A percentile compares a stretch with the other conserved stretches of the same genome.
phyloP scores from a whole-genome alignment of 2,113 vertebrate genomes.

The Leuciscus idus region DNA sequence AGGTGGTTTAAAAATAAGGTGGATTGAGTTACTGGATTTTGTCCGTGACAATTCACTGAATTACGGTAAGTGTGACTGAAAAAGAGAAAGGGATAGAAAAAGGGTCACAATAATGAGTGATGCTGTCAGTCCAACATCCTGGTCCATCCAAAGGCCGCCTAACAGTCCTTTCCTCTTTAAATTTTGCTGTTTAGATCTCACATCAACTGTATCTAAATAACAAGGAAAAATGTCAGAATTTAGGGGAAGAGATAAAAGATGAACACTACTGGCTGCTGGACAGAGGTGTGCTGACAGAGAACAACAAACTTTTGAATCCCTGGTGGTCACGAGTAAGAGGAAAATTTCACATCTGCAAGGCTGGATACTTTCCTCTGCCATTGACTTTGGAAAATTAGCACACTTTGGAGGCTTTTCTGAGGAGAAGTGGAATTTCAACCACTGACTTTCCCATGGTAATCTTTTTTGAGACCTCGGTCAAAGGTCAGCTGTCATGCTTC shows the following conservation, averaged over 20 bases:
- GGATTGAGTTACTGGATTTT: background rate
- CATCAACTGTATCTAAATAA: slow-evolving; percentile 30
- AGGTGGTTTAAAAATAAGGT: background rate
- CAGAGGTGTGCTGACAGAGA: slow-evolving; percentile 19
- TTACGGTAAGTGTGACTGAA: background rate
- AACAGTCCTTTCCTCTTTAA: slow-evolving; percentile 61
- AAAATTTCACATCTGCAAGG: slow-evolving; percentile 66
- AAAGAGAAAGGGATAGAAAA: slow-evolving; percentile 4
- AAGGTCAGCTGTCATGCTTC: slow-evolving; percentile 5
- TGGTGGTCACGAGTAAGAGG: slow-evolving; percentile 39
- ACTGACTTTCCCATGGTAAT: slow-evolving; percentile 56
- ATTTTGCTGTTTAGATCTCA: background rate
- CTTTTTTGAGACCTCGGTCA: background rate
- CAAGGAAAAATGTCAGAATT: slow-evolving; percentile 34
- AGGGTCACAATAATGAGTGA: slow-evolving; percentile 40
- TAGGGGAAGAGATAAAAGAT: slow-evolving; percentile 54
- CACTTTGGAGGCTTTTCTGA: slow-evolving; percentile 56
- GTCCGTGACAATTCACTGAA: background rate
- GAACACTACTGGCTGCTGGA: slow-evolving; percentile 18
- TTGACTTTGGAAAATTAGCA: slow-evolving; percentile 58
- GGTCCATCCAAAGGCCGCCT: slow-evolving; percentile 51
- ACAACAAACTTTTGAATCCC: slow-evolving; percentile 43
- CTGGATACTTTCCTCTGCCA: slow-evolving; percentile 57
- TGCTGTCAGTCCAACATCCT: slow-evolving; percentile 55
- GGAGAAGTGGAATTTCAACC: slow-evolving; percentile 62